Evolutionary conservation across 2,797 vertebrate genomes (phyloP).

Genomic region (Agapornis canus): DNA sequence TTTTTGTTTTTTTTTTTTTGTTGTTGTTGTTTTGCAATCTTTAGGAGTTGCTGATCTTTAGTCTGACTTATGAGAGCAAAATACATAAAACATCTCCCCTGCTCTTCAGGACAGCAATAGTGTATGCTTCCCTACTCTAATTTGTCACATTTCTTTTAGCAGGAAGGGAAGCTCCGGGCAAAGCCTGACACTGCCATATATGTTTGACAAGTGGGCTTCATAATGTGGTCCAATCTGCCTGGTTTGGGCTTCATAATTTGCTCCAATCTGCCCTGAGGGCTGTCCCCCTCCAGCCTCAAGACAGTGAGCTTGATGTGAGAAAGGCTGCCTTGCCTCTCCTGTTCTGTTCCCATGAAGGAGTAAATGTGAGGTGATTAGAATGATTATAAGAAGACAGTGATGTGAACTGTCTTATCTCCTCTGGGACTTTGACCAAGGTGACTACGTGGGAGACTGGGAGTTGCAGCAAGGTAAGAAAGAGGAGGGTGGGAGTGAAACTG

Average conservation of each 20-base stretch:
- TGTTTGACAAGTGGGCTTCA: neutral
- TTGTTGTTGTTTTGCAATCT: neutral
- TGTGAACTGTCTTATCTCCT: neutral
- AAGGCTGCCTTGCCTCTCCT: neutral
- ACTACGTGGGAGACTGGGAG: fast-evolving
- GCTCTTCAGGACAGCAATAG: neutral
- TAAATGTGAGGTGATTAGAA: neutral
- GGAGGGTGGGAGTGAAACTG: neutral
- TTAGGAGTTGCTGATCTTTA: neutral
- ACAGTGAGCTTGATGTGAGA: neutral
- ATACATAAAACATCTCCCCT: neutral
- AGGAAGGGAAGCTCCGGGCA: neutral
- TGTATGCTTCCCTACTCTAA: neutral
- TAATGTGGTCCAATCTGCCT: neutral
- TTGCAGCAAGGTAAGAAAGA: neutral
- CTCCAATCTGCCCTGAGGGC: neutral
- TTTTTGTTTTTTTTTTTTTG: neutral
- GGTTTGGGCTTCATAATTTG: neutral
- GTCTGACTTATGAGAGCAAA: neutral
- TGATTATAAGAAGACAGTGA: neutral
- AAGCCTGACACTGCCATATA: neutral
- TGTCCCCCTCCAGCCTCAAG: neutral
- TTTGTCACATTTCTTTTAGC: neutral
- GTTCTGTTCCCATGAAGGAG: neutral
- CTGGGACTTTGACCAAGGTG: fast-evolving